Evolutionary conservation across 2,797 vertebrate species (phyloP), one percentile per base, ranked within the genome.

Genomic region (Fringilla coelebs): DNA sequence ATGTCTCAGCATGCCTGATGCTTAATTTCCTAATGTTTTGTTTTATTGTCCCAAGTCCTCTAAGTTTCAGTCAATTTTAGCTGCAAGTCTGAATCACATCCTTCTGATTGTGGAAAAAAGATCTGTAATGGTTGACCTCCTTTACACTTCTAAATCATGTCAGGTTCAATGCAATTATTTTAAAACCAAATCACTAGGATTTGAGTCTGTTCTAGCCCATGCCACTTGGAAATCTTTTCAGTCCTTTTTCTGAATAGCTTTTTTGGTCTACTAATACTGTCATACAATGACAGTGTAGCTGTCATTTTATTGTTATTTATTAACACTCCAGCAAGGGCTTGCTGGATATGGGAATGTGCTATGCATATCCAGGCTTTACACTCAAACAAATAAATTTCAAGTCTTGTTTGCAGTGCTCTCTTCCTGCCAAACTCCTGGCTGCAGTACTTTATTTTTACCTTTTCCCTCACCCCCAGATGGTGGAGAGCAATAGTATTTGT

Each of bases 1-100:
- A 81, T 89, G 48, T 76, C 89, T 94, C 83, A 72, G 88, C 73
- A 41, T 45, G 87, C 77, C 85, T 89, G 34, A 82, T 90, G 46
- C 65, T 90, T 92, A 25, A 76, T 93, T 93, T 88, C 65, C 61
- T 88, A 76, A 71, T 7, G 3, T 60, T 80, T 71, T 66, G 61
- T 48, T 90, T 91, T 83, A 60, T 84, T 89, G 60, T 91, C 77
- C 74, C 66, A 80, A 63, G n/a, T 86, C 85, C 73, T n/a, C 46
- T 81, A 48, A 36, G 40, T 83, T 91, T 75, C 52, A 75, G 63
- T 70, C 80, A 38, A 68, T 70, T 61, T 83, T 51, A 71, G 46
- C 49, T 93, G 46, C 18, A 80, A n/a, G 52, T 85, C 57, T 70
- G 75, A 82, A 66, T 91, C 48, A 21, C 4, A 2, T 65, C 41